Conservation (phyloP, 2,888 invertebrate species). For the Lasioglossum malachurum region DNA sequence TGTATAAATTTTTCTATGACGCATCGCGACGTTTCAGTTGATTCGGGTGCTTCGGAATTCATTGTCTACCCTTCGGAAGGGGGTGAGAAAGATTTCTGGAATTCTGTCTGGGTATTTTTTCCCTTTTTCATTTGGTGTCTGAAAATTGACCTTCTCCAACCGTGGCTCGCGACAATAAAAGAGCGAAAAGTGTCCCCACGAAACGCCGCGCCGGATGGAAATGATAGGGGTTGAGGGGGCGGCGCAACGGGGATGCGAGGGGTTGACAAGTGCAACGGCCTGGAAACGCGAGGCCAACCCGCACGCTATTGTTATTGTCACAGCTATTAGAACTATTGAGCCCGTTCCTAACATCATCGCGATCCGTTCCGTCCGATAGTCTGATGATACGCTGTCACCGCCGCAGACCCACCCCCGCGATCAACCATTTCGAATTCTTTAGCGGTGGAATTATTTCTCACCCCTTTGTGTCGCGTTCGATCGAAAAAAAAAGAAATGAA, state of each 20-base stretch:
- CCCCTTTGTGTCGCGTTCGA: not conserved
- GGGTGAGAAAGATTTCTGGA: not conserved
- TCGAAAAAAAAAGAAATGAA: not conserved
- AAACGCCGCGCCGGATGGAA: slow-evolving; percentile 55
- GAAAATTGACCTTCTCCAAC: slow-evolving; percentile 1
- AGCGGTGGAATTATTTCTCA: not conserved
- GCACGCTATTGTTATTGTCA: slow-evolving; percentile 80
- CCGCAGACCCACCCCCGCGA: not conserved
- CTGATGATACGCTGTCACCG: slow-evolving; percentile 59
- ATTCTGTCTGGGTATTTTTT: not conserved
- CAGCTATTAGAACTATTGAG: slow-evolving; percentile 80
- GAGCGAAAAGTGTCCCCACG: slow-evolving; percentile 8
- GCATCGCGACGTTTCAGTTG: not conserved
- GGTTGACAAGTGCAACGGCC: slow-evolving; percentile 72
- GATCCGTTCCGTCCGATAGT: slow-evolving; percentile 56
- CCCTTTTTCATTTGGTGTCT: not conserved
- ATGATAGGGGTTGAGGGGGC: slow-evolving; percentile 55
- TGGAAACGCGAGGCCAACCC: slow-evolving; percentile 55
- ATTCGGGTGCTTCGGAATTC: not conserved
- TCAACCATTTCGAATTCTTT: slow-evolving; percentile 1
- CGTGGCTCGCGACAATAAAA: not conserved
- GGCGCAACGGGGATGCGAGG: slow-evolving; percentile 6
- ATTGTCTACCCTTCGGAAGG: not conserved
- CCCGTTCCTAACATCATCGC: slow-evolving; percentile 73
- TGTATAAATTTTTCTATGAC: not conserved